phyloP scores from a whole-genome alignment of 2,113 vertebrate species.

The Leptobrachium ailaonicum region DNA sequence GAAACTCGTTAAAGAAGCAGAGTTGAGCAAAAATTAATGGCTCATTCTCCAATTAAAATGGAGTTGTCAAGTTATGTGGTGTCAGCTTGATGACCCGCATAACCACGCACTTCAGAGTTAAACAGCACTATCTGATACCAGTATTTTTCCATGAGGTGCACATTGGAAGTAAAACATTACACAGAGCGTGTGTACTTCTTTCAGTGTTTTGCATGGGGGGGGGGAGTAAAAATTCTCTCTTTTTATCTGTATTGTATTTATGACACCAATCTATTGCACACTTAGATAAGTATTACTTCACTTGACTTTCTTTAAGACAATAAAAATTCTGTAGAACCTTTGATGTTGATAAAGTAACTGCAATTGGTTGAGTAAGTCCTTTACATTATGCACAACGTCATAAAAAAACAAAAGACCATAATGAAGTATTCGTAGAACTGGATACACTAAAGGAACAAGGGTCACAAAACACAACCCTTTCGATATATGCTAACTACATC shows the following conservation, averaged over 20 bases:
- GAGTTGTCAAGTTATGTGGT: neutral
- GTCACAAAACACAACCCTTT: too few species aligned
- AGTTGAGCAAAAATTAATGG: constrained; percentile 11
- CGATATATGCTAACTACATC: too few species aligned
- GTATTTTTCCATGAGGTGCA: constrained; percentile 27
- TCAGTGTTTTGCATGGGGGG: neutral
- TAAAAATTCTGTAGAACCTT: constrained; percentile 4
- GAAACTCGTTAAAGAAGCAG: constrained; percentile 23
- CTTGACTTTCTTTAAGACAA: constrained; percentile 8
- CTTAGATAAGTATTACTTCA: constrained; percentile 4
- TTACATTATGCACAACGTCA: too few species aligned
- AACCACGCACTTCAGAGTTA: constrained; percentile 3
- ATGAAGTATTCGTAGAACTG: too few species aligned
- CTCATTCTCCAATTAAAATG: constrained; percentile 30
- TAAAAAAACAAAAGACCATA: too few species aligned
- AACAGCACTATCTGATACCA: constrained; percentile 15
- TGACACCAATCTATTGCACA: constrained; percentile 10
- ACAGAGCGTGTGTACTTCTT: neutral
- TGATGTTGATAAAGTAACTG: too few species aligned
- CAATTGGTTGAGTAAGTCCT: too few species aligned
- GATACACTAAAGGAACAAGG: too few species aligned
- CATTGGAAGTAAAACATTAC: neutral
- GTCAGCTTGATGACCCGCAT: neutral
- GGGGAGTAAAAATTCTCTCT: neutral
- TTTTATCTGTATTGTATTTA: constrained; percentile 8